These are phyloP conservation scores for Acanthornis magna DNA, from an alignment of 2,797 vertebrate genomes.

Conservation along the genomic window DNA sequence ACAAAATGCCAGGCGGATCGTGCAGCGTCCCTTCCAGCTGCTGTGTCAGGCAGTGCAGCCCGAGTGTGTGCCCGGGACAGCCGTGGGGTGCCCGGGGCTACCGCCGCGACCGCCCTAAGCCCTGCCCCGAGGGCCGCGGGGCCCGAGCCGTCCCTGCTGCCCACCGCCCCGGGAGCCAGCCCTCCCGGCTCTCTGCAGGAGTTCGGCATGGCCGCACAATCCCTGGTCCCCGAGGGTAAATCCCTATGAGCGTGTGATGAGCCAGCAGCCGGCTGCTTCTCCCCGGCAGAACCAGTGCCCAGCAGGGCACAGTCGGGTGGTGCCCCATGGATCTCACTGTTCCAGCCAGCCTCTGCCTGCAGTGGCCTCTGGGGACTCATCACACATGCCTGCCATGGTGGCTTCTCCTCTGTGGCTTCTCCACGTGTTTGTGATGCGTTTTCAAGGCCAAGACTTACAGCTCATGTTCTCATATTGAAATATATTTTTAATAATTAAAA, in stretches of 20 bases:
- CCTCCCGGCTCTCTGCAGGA: background rate
- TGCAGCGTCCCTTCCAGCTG: background rate
- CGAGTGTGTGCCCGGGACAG: rapidly evolving
- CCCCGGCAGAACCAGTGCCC: rapidly evolving
- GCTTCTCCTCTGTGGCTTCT: background rate
- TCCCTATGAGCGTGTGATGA: rapidly evolving
- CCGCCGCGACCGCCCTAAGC: rapidly evolving
- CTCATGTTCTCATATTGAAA: background rate
- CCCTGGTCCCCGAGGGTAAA: background rate
- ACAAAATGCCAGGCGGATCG: rapidly evolving
- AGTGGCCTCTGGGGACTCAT: no score
- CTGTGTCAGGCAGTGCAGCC: rapidly evolving
- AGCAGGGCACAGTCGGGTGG: rapidly evolving
- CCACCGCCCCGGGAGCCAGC: rapidly evolving
- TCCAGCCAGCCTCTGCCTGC: background rate
- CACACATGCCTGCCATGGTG: rapidly evolving
- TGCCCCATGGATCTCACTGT: rapidly evolving
- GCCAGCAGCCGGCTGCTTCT: background rate
- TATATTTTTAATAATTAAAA: background rate
- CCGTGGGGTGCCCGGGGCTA: background rate
- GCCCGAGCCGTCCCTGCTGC: no score
- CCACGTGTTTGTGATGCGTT: background rate
- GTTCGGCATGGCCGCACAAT: rapidly evolving
- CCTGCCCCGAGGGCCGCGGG: no score
- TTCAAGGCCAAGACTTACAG: background rate